These are phyloP conservation scores for Mola mola DNA, from an alignment of 2,113 vertebrate genomes.

Conservation along the genomic window DNA sequence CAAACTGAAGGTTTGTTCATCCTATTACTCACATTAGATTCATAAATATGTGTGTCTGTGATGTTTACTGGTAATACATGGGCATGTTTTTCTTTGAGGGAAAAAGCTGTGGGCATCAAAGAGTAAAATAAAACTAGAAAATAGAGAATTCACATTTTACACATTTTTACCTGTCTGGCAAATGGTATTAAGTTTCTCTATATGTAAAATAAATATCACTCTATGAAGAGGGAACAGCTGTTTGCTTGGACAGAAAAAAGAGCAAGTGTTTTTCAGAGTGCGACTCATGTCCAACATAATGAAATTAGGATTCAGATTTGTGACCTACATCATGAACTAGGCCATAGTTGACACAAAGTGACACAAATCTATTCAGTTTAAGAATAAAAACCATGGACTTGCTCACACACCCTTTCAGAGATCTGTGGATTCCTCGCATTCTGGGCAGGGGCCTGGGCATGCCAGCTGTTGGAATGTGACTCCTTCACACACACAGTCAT, in stretches of 20 bases:
- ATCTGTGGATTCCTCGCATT: conserved; percentile 73
- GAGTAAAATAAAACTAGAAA: background rate
- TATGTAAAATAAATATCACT: background rate
- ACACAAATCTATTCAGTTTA: conserved; percentile 9
- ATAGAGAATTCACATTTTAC: background rate
- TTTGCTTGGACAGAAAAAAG: background rate
- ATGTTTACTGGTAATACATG: background rate
- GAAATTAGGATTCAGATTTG: conserved; percentile 38
- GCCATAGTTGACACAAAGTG: conserved; percentile 1
- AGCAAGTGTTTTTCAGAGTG: too few relatives aligned
- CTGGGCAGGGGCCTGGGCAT: conserved; percentile 70
- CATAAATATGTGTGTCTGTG: too few relatives aligned
- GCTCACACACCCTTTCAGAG: conserved; percentile 35
- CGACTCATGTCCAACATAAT: background rate
- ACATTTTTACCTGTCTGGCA: background rate
- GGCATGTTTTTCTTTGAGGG: conserved; percentile 1
- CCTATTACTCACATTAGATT: conserved; percentile 15
- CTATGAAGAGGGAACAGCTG: conserved; percentile 15
- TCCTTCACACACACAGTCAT: conserved; percentile 12
- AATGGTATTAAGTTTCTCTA: background rate
- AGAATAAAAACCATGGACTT: conserved; percentile 25
- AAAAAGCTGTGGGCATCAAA: background rate
- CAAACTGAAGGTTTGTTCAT: conserved; percentile 9
- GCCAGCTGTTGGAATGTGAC: conserved; percentile 79
- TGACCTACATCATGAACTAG: background rate